These are phyloP conservation scores for Psittacula cyanocephala DNA, from an alignment of 2,113 vertebrate genomes.

Conservation along the genomic window DNA sequence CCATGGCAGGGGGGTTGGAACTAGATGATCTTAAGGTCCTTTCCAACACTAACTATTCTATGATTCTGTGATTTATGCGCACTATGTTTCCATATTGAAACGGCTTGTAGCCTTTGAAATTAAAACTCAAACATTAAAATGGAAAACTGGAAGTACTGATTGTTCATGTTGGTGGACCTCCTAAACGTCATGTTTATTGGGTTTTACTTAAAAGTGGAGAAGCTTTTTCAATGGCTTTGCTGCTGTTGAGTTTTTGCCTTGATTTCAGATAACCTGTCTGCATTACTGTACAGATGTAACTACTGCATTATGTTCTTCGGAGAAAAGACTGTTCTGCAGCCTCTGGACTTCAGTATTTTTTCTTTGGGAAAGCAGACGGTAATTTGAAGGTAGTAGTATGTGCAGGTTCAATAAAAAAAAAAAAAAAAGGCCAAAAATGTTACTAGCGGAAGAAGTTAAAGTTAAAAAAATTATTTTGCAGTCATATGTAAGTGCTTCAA, in stretches of 20 bases:
- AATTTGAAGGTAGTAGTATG: neutral
- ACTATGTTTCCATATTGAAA: neutral
- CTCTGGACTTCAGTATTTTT: neutral
- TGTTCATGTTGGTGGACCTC: neutral
- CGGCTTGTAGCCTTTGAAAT: neutral
- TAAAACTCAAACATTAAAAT: neutral
- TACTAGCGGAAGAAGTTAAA: neutral
- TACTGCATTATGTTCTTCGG: neutral
- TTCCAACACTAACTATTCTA: neutral
- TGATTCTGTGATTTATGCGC: too few relatives aligned
- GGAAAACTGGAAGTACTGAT: neutral
- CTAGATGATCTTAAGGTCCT: neutral
- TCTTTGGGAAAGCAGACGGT: neutral
- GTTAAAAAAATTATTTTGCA: neutral
- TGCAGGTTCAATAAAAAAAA: neutral
- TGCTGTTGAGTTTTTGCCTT: neutral
- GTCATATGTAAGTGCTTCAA: neutral
- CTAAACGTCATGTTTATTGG: neutral
- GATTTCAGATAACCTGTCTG: neutral
- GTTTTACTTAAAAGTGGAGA: neutral
- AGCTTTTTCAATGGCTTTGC: neutral
- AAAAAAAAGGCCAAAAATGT: accelerated
- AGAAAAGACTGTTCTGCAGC: neutral
- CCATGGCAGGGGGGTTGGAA: neutral
- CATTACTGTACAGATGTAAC: neutral